Conservation (phyloP, 37 sponge, comb jelly and placozoan genomes). For the Theonella swinhoei region DNA sequence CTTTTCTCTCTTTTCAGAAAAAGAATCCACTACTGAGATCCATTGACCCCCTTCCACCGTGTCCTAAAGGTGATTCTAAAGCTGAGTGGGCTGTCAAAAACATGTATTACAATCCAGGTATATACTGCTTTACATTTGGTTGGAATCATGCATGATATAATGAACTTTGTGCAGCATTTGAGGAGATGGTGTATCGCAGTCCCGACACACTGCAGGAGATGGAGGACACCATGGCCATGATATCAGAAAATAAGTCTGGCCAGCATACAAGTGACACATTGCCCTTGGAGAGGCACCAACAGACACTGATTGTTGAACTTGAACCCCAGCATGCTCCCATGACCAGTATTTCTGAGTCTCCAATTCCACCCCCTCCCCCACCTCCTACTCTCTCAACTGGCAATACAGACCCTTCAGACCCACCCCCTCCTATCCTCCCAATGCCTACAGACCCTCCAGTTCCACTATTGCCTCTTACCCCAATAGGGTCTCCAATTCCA, state of each 20-base stretch:
- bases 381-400: not conserved
- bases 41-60: not conserved
- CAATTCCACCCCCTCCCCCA: not conserved
- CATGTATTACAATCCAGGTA: slow-evolving; percentile 39
- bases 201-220: slow-evolving; percentile 27
- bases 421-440: not conserved
- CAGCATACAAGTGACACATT: not conserved
- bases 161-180: slow-evolving; percentile 22
- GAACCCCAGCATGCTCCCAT: not conserved
- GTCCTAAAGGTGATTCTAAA: not conserved
- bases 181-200: slow-evolving; percentile 14
- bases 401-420: not conserved
- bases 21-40: not conserved
- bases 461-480: too few species aligned
- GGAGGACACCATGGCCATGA: not conserved
- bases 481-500: too few species aligned
- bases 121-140: not conserved
- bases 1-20: not conserved
- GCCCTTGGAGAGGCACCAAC: not conserved
- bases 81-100: slow-evolving; percentile 37
- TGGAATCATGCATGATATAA: not conserved
- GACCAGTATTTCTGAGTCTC: not conserved
- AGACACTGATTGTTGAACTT: not conserved
- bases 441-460: not conserved
- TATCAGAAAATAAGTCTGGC: not conserved